Base-by-base conservation (phyloP, 2,113 vertebrate genomes). In the Phrynosoma blainvillii region DNA sequence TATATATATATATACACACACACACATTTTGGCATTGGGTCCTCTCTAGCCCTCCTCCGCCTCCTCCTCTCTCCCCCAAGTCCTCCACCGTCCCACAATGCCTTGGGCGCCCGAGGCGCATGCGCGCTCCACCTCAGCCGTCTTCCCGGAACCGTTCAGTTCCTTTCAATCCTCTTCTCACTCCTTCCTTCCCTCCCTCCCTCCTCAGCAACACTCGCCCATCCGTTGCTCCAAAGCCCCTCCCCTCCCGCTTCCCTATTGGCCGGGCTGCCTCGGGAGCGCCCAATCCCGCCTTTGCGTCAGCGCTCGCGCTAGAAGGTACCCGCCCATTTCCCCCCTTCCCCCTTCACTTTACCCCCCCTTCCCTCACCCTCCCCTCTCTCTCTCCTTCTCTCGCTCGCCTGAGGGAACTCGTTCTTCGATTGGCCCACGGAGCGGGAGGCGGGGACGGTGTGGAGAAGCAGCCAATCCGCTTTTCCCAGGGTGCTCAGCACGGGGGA, bases 71-170 rank as follows among this genome's bases (percentile, higher is more conserved):
- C 36, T 36, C 91, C 91, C 91, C 73, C 52, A 75, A 32, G 27
- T 80, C 91, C 87, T 84, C 89, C 94, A 78, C 68, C 87, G 82
- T 54, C 85, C 92, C 94, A 94, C 70, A 91, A 89, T 92, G 74
- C 92, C 59, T 14, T 14, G 59, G 3, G 59, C 16, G 13, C 25
- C 25, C 0, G 87, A 92, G 47, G 40, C 56, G 30, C 83, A 75
- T 54, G 52, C 89, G 76, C 82, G 13, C 13, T 30, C 36, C 1
- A 8, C 3, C 12, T 14, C 79, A 2, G 23, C 3, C n/a, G 21
- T 8, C 13, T 10, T n/a, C 23, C 62, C 30, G 5, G 9, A 32
- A 36, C 59, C 25, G 54, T 62, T 62, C 3, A 10, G 13, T 10
- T 4, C 7, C 87, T 65, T n/a, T n/a, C n/a, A n/a, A n/a, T n/a